phyloP scores from a whole-genome alignment of 2,888 invertebrate species.

The Agrochola circellaris region DNA sequence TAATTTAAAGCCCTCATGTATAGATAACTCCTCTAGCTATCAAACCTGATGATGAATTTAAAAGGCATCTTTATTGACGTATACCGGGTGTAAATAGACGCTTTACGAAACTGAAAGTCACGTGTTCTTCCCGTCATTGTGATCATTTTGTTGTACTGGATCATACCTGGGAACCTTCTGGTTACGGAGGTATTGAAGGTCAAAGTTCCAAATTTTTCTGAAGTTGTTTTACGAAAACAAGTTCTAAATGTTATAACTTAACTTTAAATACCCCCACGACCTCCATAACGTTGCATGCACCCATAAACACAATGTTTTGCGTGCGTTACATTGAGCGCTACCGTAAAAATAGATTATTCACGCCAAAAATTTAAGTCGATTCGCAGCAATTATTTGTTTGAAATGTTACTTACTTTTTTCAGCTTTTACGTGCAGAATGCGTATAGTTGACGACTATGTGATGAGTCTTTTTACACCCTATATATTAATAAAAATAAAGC shows the following conservation, averaged over 20 bases:
- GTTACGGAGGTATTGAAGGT: not conserved
- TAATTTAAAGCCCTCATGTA: slow-evolving; percentile 69
- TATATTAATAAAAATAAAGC: slow-evolving; percentile 43
- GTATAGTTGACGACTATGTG: not conserved
- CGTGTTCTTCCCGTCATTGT: not conserved
- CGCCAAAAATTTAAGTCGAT: not conserved
- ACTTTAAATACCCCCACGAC: not conserved
- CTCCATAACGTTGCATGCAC: not conserved
- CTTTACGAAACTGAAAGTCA: not conserved
- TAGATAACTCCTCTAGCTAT: slow-evolving; percentile 61
- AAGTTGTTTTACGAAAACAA: not conserved
- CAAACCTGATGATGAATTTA: slow-evolving; percentile 57
- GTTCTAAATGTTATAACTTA: not conserved
- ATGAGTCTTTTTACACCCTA: slow-evolving; percentile 10
- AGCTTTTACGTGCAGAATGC: too few relatives aligned
- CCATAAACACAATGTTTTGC: not conserved
- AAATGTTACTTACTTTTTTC: not conserved
- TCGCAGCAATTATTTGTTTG: too few relatives aligned
- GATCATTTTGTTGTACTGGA: not conserved
- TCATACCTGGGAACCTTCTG: not conserved
- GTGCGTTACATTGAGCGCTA: not conserved
- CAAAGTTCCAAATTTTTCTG: too few relatives aligned
- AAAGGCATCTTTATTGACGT: slow-evolving; percentile 45
- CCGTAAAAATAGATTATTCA: not conserved
- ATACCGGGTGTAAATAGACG: slow-evolving; percentile 1